These are phyloP conservation scores for Oreochromis grahami DNA, from an alignment of 2,797 vertebrate species.

Conservation along the genomic window DNA sequence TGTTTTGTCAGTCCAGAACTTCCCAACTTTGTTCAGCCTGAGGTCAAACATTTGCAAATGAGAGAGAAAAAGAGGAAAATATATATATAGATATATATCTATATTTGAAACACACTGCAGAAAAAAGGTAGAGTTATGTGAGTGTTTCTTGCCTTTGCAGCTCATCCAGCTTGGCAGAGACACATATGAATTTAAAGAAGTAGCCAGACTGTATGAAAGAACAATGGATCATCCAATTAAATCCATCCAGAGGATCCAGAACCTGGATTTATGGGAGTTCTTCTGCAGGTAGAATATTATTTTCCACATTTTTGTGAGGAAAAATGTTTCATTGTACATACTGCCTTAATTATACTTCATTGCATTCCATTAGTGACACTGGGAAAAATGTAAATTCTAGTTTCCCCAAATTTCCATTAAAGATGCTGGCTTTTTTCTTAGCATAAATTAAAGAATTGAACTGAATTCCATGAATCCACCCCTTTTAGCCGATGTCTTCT, in stretches of 20 bases:
- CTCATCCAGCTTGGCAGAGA: conserved; percentile 87
- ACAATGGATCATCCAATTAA: conserved; percentile 91
- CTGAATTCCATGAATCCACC: not conserved
- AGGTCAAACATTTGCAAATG: not conserved
- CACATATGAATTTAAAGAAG: conserved; percentile 94
- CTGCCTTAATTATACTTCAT: not conserved
- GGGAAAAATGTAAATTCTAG: not conserved
- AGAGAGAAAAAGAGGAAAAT: not conserved
- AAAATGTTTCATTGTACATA: not conserved
- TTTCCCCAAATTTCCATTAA: not conserved
- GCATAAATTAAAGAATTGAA: not conserved
- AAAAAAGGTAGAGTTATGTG: not conserved
- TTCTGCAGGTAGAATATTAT: conserved; percentile 87
- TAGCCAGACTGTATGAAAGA: conserved; percentile 88
- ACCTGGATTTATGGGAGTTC: conserved; percentile 97
- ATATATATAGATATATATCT: too few species aligned
- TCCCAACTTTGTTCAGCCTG: not conserved
- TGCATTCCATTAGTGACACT: not conserved
- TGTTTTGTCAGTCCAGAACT: not conserved
- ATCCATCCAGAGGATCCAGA: conserved; percentile 95
- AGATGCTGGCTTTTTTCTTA: not conserved
- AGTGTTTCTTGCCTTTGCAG: conserved; percentile 60
- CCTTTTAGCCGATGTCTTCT: not conserved
- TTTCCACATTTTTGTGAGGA: not conserved
- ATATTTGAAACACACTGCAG: not conserved